Base-by-base conservation (phyloP, 2,113 vertebrate species). In the Oryzias celebensis region DNA sequence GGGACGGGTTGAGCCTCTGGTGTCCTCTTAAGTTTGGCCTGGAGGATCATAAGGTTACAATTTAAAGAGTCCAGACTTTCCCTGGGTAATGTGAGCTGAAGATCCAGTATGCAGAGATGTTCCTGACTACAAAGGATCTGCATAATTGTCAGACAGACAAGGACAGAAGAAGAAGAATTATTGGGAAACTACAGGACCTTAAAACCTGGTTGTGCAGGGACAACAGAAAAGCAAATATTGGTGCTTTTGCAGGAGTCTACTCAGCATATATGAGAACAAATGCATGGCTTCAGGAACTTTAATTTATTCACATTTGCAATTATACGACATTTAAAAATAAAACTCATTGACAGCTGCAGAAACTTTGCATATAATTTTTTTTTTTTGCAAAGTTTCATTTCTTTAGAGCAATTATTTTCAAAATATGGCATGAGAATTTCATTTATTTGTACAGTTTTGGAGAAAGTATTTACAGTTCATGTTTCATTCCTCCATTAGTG, bases 31-130 rank as follows among this genome's bases (percentile, higher is more conserved):
- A 89, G 65, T 76, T 83, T 90, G 75, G 83, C 87, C 85, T 62
- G 64, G 75, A 91, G 83, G 82, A 91, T 91, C 91, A 91, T 91
- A 92, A 85, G 89, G 86, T 88, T 87, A 76, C 80, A 88, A 85
- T 89, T 91, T 89, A 43, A 66, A 72, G 71, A 78, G 67, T 89
- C 75, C 87, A 84, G 79, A 73, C 77, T 70, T 54, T 74, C 76
- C 70, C 56, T 72, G 75, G 73, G 68, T 90, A 79, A 91, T 85
- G 49, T 42, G 71, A 85, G 79, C 64, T 52, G 81, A 90, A 87
- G 67, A 81, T 81, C 72, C 65, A 45, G 48, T 45, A 56, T 1
- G 26, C 46, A 67, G 50, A 75, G 57, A 71, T 62, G 48, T 46
- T 71, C 14, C 14, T 59, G 61, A 59, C 69, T 73, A 53, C 14